Evolutionary conservation across 2,113 vertebrate species (phyloP), one percentile per base, ranked within the genome.

Genomic region (Herpetotheres cachinnans): DNA sequence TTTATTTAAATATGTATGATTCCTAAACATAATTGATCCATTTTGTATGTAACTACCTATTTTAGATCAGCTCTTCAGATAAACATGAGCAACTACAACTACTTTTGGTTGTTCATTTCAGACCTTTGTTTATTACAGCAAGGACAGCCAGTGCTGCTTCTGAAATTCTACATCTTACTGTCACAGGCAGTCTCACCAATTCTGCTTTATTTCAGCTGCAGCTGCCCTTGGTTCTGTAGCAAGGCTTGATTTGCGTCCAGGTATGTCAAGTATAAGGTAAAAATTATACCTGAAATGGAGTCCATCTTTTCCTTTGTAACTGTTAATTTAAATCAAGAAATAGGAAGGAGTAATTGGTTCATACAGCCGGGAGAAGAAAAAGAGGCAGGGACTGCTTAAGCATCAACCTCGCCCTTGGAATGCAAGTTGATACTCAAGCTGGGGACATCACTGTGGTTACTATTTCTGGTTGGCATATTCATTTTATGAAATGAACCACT

Each of bases 401-500:
- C 38, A 26, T 79, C 3, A 4, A 36, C 47, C 29, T 21, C 25
- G 6, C 34, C n/a, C 25, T 65, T 44, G 49, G 50, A 87, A 81
- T 14, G 7, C 30, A 65, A 18, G 15, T 0, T 24, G 19, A 42
- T 38, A 78, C 20, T 21, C 0, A 3, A 56, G 46, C 0, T 54
- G 18, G 36, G 40, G 70, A 74, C 15, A n/a, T 18, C 0, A 0
- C 56, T 3, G 1, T n/a, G 40, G 29, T 71, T 49, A 29, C 47
- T 21, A 2, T 56, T 91, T 72, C 62, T 77, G 26, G 19, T 15
- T 84, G 49, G 26, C 40, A 38, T 11, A 42, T 13, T 80, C 8
- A 25, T n/a, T 66, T 67, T 27, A 67, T 11, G 27, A 74, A 71
- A 74, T 2, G 1, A 63, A 56, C 34, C 27, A 54, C 13, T 61